Conservation (phyloP, 2,797 vertebrate species). For the Meriones psammophilus region DNA sequence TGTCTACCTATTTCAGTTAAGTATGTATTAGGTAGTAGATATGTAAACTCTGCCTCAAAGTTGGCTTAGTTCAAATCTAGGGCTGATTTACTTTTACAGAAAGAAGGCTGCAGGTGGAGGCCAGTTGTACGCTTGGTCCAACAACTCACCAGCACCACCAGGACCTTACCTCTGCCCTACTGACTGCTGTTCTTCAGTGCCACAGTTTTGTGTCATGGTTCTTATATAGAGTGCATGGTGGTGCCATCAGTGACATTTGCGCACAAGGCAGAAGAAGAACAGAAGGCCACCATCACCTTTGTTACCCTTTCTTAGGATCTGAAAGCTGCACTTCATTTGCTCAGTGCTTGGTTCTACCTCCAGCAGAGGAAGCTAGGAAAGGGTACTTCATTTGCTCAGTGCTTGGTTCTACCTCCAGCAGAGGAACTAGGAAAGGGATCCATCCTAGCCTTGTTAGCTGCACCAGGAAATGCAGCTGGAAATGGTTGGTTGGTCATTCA, state of each 20-base stretch:
- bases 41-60: not conserved
- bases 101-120: not conserved
- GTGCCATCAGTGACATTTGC: no score
- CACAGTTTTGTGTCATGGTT: not conserved
- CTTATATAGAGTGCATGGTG: not conserved
- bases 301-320: not conserved
- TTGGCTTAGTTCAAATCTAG: not conserved
- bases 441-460: not conserved
- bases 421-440: not conserved
- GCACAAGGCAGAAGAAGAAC: not conserved
- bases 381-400: no score
- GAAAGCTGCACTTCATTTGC: not conserved
- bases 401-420: not conserved
- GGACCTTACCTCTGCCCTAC: not conserved
- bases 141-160: not conserved
- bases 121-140: not conserved
- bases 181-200: not conserved
- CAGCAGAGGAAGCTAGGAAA: not conserved
- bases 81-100: not conserved
- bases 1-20: not conserved
- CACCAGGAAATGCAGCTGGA: not conserved
- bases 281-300: not conserved
- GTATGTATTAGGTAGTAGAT: not conserved
- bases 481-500: not conserved
- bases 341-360: accelerated